Evolutionary conservation across 2,797 vertebrate genomes (phyloP).

Genomic region (Danionella dracula): DNA sequence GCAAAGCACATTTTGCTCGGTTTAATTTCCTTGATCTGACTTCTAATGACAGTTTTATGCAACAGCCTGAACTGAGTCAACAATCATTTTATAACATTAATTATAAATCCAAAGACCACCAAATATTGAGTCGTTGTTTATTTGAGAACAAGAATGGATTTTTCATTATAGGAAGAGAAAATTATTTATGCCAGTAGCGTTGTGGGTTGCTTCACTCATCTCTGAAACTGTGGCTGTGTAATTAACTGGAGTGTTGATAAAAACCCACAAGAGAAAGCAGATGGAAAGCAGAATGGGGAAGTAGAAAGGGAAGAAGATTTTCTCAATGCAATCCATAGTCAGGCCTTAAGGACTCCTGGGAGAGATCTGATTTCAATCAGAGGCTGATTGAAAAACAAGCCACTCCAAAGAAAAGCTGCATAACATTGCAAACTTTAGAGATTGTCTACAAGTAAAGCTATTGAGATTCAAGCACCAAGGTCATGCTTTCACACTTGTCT

Average conservation of each 20-base stretch:
- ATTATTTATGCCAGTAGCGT: not conserved
- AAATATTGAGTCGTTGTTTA: not conserved
- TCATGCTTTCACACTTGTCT: too few species aligned
- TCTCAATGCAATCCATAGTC: constrained; percentile 3
- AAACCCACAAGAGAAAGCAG: constrained; percentile 18
- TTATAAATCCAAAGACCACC: not conserved
- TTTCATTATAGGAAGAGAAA: not conserved
- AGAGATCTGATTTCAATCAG: not conserved
- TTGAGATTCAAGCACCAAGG: too few species aligned
- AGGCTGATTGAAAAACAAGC: constrained; percentile 12
- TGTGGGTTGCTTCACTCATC: not conserved
- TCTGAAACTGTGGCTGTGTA: not conserved
- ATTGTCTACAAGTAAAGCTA: too few species aligned
- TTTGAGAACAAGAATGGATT: not conserved
- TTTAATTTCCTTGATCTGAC: not conserved
- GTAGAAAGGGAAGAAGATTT: not conserved
- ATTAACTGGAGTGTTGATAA: constrained; percentile 30
- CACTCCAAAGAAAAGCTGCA: not conserved
- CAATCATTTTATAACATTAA: not conserved
- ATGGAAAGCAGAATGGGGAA: constrained; percentile 12
- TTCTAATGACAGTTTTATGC: not conserved
- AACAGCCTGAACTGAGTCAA: not conserved
- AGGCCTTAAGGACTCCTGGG: constrained; percentile 3
- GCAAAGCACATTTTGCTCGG: not conserved
- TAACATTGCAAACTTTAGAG: not conserved